Evolutionary conservation across 2,888 invertebrate genomes (phyloP), one percentile per base, ranked within the genome.

Genomic region (Eustalomyia histrio): DNA sequence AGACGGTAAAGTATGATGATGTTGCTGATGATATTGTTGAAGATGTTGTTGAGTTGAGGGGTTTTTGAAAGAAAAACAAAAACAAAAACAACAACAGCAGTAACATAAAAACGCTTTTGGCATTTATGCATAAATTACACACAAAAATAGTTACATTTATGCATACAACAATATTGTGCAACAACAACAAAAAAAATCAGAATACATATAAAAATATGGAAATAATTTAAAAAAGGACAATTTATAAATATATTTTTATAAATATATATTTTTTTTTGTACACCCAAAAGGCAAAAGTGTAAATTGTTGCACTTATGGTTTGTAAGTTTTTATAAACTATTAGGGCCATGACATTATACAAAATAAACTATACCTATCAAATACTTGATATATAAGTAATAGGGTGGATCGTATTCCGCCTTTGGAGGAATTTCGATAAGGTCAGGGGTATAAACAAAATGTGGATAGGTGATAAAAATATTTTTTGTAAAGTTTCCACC

Each of bases 51-150:
- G 55, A 60, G 71, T 72, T 67, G 60, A 72, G 78, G 33, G 60
- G 16, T 24, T 47, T 39, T 47, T 47, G 43, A 47, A 6, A 47
- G 43, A 47, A 6, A 14, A 33, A 24, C 2, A 29, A 29, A 29
- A 29, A 29, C 29, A 29, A 2, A 24, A 2, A 29, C 29, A 63
- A 29, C 7, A 64, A 39, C 35, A 63, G 55, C 29, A 69, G 69
- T 53, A 65, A 65, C 64, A 75, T 60, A 47, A 75, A 69, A 75
- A 75, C 47, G 74, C 64, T 75, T 71, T 79, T 71, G 60, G 63
- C 65, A 53, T 69, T 71, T 58, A 18, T 65, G 65, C 64, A 79
- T 74, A 68, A 39, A 63, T 74, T 79, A 33, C 43, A 47, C 43
- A 47, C 43, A 47, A n/a, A 47, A 14, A 39, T 12, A 12, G 14